These are phyloP conservation scores for Trachelus troglodyta DNA, from an alignment of 2,888 invertebrate species.

Conservation along the genomic window DNA sequence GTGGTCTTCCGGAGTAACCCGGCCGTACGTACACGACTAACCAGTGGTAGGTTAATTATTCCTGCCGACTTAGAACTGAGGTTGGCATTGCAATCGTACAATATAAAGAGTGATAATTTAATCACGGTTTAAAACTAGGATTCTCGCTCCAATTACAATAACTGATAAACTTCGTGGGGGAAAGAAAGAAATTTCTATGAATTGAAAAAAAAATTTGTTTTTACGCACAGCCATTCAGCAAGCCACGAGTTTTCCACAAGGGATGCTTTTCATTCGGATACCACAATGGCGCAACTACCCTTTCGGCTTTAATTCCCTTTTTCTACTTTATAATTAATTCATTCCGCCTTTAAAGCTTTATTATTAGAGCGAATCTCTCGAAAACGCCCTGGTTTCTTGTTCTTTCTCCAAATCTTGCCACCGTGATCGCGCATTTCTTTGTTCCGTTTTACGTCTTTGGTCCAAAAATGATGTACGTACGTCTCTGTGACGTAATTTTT, in stretches of 20 bases:
- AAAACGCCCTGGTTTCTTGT: background rate
- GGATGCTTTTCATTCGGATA: background rate
- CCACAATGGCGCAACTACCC: background rate
- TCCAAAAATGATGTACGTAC: background rate
- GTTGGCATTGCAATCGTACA: background rate
- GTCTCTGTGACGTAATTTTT: background rate
- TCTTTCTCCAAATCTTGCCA: background rate
- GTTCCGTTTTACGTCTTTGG: background rate
- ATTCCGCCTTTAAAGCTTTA: background rate
- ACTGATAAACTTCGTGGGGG: background rate
- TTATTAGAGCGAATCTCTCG: background rate
- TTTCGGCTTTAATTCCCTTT: background rate
- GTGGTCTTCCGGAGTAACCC: background rate
- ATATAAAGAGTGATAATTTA: background rate
- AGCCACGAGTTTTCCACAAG: background rate
- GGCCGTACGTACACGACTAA: background rate
- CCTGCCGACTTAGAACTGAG: background rate
- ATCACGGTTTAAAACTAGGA: background rate
- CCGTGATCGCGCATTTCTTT: background rate
- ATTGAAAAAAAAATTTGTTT: background rate
- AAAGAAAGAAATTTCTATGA: background rate
- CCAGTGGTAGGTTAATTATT: background rate
- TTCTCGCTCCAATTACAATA: background rate
- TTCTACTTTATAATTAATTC: constrained; percentile 4
- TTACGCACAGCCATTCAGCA: background rate